phyloP scores from a whole-genome alignment of 2,797 vertebrate species.

The Halcyon smyrnensis region DNA sequence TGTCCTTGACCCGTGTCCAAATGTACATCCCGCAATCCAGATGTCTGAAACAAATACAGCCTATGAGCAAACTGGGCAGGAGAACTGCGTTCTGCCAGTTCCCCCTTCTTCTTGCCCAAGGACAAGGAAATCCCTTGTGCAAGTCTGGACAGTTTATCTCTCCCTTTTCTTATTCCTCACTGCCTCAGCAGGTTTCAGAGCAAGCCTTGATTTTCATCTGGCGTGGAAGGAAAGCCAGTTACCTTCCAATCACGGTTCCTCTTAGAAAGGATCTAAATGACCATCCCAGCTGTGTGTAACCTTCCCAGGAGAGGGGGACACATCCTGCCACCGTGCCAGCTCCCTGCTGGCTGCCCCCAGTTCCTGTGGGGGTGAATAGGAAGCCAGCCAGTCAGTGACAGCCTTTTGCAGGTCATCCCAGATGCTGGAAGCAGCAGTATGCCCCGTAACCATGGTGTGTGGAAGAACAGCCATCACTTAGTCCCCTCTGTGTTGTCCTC shows the following conservation, averaged over 20 bases:
- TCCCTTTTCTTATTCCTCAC: neutral
- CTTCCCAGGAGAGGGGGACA: neutral
- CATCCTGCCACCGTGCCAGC: neutral
- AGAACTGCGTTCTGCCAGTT: neutral
- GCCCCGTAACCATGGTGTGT: neutral
- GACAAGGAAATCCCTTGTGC: constrained; percentile 15
- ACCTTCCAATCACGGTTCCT: neutral
- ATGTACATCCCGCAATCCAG: neutral
- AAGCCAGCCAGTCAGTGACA: neutral
- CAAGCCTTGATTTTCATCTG: constrained; percentile 33
- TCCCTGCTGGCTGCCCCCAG: neutral
- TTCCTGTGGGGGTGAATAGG: neutral
- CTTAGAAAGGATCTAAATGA: neutral
- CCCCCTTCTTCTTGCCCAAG: neutral
- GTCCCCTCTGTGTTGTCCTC: neutral
- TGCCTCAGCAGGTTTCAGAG: constrained; percentile 55
- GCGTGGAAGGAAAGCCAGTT: neutral
- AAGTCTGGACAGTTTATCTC: neutral
- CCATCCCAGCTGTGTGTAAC: neutral
- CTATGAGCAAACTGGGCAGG: neutral
- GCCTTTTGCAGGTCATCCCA: neutral
- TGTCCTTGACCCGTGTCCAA: neutral
- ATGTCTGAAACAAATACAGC: neutral
- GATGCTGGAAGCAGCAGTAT: neutral
- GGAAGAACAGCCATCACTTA: neutral